Evolutionary conservation across 2,113 vertebrate species (phyloP), one percentile per base, ranked within the genome.

Genomic region (Tyto alba): DNA sequence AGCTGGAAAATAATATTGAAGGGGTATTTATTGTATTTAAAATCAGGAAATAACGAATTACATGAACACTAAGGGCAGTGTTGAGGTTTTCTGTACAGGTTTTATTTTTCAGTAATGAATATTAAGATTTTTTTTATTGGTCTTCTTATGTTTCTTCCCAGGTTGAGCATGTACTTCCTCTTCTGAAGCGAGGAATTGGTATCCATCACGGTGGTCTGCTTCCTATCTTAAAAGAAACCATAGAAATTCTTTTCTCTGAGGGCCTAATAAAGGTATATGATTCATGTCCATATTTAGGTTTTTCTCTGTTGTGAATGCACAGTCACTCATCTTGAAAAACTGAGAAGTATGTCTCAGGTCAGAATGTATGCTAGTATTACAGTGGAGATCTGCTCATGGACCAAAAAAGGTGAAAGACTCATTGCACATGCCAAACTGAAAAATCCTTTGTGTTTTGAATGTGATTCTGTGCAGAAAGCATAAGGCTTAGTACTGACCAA

Each of bases 201-300:
- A 99, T 99, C 96, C 99, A 99, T 76, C 99, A 99, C 4, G 99
- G 99, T 3, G 99, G 99, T 25, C 98, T 99, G 30, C 98, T 99
- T 96, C 99, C 99, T 94, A 99, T 99, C 97, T 98, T 99, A 71
- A 99, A 99, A 91, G 99, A 99, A 96, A 99, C 99, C 22, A 99
- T 99, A 68, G 99, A 99, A 98, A 99, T 99, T 90, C 99, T 99
- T 16, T 99, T 99, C 98, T 99, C 99, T 71, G 99, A 99, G 96
- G 99, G 99, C 63, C 97, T 99, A 38, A 98, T 99, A 78, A 99
- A 99, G 99, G 99, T 99, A 97, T 60, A 2, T 85, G 36, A 90
- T 90, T 82, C 20, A 50, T 81, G 67, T 82, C 45, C 53, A 7
- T 80, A 4, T 7, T 18, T 77, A 79, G 16, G 7, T 34, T 52